A percentile compares a stretch with the other conserved stretches of the same genome.
Conservation (phyloP, 2,888 invertebrate genomes). For the Steinernema scapterisci region DNA sequence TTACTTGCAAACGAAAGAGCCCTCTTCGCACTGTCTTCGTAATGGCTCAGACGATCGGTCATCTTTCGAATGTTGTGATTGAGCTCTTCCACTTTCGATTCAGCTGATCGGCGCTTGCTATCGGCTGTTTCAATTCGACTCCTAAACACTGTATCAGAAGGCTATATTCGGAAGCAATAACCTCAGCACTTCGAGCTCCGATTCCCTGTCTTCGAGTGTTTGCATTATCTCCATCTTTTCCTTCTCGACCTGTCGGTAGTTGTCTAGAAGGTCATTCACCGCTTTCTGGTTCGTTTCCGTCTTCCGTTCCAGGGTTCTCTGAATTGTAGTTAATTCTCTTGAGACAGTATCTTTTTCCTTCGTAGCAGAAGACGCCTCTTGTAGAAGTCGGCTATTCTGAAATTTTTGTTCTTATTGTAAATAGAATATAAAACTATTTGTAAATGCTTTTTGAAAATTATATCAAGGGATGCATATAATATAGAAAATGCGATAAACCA, state of each 20-base stretch:
- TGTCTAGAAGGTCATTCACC: conserved; percentile 33
- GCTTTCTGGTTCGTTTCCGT: conserved; percentile 35
- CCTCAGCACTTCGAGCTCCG: conserved; percentile 32
- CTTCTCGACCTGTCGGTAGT: conserved; percentile 33
- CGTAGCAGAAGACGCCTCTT: background rate
- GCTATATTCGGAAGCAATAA: background rate
- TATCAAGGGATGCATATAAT: too few species aligned
- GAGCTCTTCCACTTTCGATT: background rate
- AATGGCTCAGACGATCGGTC: conserved; percentile 9
- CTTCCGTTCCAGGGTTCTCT: conserved; percentile 26
- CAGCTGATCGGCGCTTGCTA: background rate
- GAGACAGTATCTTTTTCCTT: background rate
- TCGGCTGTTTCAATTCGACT: background rate
- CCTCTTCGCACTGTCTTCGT: conserved; percentile 15
- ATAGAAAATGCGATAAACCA: too few species aligned
- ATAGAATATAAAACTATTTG: too few species aligned
- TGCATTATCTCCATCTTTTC: conserved; percentile 32
- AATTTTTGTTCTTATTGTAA: too few species aligned
- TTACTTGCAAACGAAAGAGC: conserved; percentile 10
- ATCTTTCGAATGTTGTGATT: background rate
- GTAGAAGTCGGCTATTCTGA: conserved; percentile 14
- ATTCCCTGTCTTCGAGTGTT: conserved; percentile 27
- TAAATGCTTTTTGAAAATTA: too few species aligned
- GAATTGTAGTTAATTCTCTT: background rate
- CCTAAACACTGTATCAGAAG: background rate